Evolutionary conservation across 2,797 vertebrate species (phyloP).

Genomic region (Takifugu ocellatus): DNA sequence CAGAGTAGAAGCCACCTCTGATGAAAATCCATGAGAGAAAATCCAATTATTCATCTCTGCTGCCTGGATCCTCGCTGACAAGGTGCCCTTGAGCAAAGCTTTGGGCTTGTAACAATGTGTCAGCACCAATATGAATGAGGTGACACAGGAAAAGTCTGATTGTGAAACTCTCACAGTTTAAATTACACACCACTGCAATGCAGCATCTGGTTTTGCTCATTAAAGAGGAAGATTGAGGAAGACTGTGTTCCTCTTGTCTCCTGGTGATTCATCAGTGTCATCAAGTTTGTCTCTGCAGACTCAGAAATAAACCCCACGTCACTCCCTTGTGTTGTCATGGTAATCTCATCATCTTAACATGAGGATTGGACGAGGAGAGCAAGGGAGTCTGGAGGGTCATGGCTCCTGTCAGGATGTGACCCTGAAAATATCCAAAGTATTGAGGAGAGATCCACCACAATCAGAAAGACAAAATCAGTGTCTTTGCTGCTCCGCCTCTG

Average conservation of each 20-base stretch:
- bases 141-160: not conserved
- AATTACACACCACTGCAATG: not conserved
- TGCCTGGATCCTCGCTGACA: constrained; percentile 2
- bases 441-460: not conserved
- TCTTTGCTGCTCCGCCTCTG: not conserved
- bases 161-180: not conserved
- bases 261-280: constrained; percentile 60
- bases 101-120: not conserved
- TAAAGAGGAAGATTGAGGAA: not conserved
- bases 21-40: constrained; percentile 16
- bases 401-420: not conserved
- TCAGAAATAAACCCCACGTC: constrained; percentile 43
- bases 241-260: constrained; percentile 12
- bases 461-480: too few relatives aligned
- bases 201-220: not conserved
- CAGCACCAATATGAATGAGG: constrained; percentile 2
- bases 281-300: constrained; percentile 30
- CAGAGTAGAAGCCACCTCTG: constrained; percentile 4
- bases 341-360: constrained; percentile 56
- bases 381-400: not conserved
- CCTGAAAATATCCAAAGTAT: not conserved
- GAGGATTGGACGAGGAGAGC: constrained; percentile 9
- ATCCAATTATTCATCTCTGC: not conserved
- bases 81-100: constrained; percentile 31
- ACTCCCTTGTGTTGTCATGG: constrained; percentile 66